Percentiles rank a stretch among this genome's conserved stretches.
Evolutionary conservation across 2,888 invertebrate species (phyloP).

Genomic region (Parapristionchus giblindavisi): DNA sequence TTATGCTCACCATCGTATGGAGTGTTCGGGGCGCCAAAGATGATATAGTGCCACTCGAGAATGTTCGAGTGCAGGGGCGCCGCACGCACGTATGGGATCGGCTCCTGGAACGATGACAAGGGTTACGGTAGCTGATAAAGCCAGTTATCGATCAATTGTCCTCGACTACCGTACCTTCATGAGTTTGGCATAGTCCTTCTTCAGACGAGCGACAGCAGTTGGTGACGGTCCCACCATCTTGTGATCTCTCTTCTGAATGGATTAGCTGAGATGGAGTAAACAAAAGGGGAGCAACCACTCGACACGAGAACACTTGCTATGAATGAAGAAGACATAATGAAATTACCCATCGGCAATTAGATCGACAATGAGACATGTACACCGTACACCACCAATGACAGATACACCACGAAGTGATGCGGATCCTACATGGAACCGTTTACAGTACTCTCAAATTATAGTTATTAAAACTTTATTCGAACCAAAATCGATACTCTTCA

Average conservation of each 20-base stretch:
- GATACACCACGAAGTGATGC: too few species aligned
- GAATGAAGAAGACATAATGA: background rate
- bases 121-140: constrained; percentile 3
- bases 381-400: too few species aligned
- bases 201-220: constrained; percentile 84
- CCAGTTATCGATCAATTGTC: background rate
- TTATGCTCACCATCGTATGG: constrained; percentile 79
- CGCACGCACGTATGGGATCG: constrained; percentile 58
- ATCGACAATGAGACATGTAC: too few species aligned
- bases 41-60: constrained; percentile 97
- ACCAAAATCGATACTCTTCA: too few species aligned
- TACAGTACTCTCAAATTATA: too few species aligned
- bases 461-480: too few species aligned
- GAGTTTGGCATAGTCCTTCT: constrained; percentile 92
- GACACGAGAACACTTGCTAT: background rate
- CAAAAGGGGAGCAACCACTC: constrained; percentile 8
- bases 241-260: background rate
- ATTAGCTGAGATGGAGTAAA: background rate
- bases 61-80: constrained; percentile 94
- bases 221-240: constrained; percentile 54
- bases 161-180: constrained; percentile 75
- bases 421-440: too few species aligned
- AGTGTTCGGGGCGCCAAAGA: constrained; percentile 91
- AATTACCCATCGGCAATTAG: too few species aligned
- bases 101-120: constrained; percentile 43